These are phyloP conservation scores for Peromyscus polionotus DNA, from an alignment of 2,113 vertebrate genomes.

Conservation along the genomic window DNA sequence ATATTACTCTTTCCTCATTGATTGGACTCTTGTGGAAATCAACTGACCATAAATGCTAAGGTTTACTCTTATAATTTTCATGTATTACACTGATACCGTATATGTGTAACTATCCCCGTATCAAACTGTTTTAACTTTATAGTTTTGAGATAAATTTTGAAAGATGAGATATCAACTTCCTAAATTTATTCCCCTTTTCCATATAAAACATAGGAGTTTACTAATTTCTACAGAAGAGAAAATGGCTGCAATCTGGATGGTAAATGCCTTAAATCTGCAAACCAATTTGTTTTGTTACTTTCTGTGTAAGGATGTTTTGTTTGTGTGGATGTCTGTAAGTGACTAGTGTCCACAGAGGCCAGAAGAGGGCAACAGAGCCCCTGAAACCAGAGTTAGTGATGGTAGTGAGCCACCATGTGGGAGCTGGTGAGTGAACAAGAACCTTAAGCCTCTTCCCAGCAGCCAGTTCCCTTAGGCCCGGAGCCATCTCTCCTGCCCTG, in stretches of 20 bases:
- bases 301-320: neutral
- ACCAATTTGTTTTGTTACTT: neutral
- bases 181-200: neutral
- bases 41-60: neutral
- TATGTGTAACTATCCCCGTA: neutral
- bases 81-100: neutral
- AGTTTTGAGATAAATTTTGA: constrained; percentile 4
- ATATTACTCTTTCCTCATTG: neutral
- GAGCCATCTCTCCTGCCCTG: neutral
- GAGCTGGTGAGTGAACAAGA: neutral
- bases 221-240: constrained; percentile 23
- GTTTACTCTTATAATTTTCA: neutral
- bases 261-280: neutral
- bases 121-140: neutral
- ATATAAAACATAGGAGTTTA: neutral
- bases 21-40: neutral
- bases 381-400: neutral
- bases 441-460: neutral
- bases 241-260: neutral
- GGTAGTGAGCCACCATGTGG: neutral
- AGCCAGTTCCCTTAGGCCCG: neutral
- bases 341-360: neutral
- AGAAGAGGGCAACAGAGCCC: neutral
- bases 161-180: neutral
- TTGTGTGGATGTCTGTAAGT: neutral